phyloP scores from a whole-genome alignment of 2,888 invertebrate genomes.

The Dynastes maya region DNA sequence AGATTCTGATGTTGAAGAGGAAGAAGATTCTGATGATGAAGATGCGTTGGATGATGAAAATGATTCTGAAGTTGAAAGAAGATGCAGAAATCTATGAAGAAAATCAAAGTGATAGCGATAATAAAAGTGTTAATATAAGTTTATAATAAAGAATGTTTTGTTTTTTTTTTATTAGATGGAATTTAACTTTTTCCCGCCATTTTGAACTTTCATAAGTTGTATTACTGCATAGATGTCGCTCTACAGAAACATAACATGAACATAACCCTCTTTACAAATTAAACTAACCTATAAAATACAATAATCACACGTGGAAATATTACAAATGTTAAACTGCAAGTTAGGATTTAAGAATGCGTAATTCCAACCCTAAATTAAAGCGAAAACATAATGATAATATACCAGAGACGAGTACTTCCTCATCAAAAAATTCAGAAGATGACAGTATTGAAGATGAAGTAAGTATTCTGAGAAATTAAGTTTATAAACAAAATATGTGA shows the following conservation, averaged over 20 bases:
- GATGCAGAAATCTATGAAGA: constrained; percentile 68
- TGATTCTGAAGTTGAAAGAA: constrained; percentile 65
- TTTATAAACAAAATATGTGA: not conserved
- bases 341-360: constrained; percentile 15
- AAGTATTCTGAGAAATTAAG: not conserved
- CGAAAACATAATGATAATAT: constrained; percentile 10
- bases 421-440: not conserved
- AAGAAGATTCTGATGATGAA: no score
- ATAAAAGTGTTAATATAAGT: not conserved
- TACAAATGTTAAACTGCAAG: not conserved
- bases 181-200: no score
- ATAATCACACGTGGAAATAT: constrained; percentile 18
- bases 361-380: constrained; percentile 26
- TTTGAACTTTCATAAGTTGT: no score
- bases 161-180: not conserved
- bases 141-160: not conserved
- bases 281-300: constrained; percentile 23
- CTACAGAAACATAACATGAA: not conserved
- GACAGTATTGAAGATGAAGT: not conserved
- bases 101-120: not conserved
- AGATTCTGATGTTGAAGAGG: no score
- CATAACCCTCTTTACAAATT: constrained; percentile 12
- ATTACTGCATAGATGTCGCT: no score
- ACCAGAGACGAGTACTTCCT: not conserved
- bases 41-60: constrained; percentile 40